A percentile compares a stretch with the other conserved stretches of the same genome.
Evolutionary conservation across 2,797 vertebrate genomes (phyloP).

Genomic region (Gymnoscopelus braueri): DNA sequence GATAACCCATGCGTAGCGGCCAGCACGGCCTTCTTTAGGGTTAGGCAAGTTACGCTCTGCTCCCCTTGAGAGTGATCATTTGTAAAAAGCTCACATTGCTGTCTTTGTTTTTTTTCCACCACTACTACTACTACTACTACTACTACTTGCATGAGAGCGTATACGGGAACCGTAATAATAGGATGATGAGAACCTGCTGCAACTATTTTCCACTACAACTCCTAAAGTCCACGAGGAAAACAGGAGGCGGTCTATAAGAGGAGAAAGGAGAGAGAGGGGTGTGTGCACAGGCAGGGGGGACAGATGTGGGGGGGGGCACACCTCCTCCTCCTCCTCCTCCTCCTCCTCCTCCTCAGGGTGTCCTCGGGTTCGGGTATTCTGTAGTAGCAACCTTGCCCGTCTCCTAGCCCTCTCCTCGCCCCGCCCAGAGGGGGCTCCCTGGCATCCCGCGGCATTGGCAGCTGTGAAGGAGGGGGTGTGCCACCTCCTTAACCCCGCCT

Average conservation of each 20-base stretch:
- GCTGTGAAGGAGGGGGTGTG: constrained; percentile 53
- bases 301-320: constrained; percentile 71
- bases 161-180: constrained; percentile 23
- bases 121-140: neutral
- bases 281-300: constrained; percentile 13
- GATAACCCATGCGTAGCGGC: too few relatives aligned
- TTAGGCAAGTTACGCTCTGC: too few relatives aligned
- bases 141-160: neutral
- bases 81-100: too few relatives aligned
- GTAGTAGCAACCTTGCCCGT: constrained; percentile 62
- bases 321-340: constrained; percentile 42
- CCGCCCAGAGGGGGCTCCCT: constrained; percentile 35
- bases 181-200: constrained; percentile 20
- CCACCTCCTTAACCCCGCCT: constrained; percentile 53
- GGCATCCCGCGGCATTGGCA: constrained; percentile 73
- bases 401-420: constrained; percentile 42
- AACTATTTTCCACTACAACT: constrained; percentile 5
- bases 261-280: too few relatives aligned
- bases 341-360: constrained; percentile 52
- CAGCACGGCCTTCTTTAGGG: too few relatives aligned
- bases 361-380: constrained; percentile 50
- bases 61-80: too few relatives aligned
- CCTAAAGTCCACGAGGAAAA: too few relatives aligned
- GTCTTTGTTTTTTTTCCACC: too few relatives aligned
- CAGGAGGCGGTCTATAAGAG: too few relatives aligned